Percentiles rank a stretch among this genome's conserved stretches.
These are phyloP conservation scores for Drosophila maculinotata DNA, from an alignment of 2,888 invertebrate species.

Conservation along the genomic window DNA sequence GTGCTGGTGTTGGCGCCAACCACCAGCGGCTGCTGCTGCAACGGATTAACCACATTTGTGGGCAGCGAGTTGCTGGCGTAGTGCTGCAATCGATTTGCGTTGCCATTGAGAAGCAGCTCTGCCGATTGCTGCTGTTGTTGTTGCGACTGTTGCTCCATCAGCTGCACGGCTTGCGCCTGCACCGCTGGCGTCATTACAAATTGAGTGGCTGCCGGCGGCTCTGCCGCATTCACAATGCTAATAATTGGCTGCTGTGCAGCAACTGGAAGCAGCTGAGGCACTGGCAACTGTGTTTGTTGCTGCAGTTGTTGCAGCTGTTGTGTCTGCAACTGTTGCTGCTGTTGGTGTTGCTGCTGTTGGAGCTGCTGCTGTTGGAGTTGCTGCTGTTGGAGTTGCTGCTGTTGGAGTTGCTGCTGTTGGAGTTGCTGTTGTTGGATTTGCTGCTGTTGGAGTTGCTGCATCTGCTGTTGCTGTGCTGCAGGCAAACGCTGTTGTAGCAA, in stretches of 20 bases:
- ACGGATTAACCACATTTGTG: slow-evolving; percentile 90
- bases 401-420: slow-evolving; percentile 24
- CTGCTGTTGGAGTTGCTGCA: slow-evolving; percentile 27
- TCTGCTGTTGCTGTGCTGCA: slow-evolving; percentile 31
- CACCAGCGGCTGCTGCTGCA: slow-evolving; percentile 85
- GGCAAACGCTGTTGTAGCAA: slow-evolving; percentile 53
- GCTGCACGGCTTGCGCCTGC: slow-evolving; percentile 45
- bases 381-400: slow-evolving; percentile 24
- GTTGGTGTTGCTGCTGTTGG: slow-evolving; percentile 14
- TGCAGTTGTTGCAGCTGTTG: too few species aligned
- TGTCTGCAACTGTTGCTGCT: slow-evolving; percentile 28
- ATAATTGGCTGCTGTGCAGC: slow-evolving; percentile 54
- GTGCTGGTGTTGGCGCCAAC: slow-evolving; percentile 73
- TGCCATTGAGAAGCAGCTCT: slow-evolving; percentile 51
- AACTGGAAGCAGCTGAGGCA: slow-evolving; percentile 21
- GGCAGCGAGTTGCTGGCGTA: slow-evolving; percentile 86
- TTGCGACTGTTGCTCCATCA: slow-evolving; percentile 44
- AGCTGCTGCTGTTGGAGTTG: slow-evolving; percentile 33
- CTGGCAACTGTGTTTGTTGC: slow-evolving; percentile 31
- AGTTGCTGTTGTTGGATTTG: slow-evolving; percentile 30
- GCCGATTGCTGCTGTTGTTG: slow-evolving; percentile 43
- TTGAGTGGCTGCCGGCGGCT: slow-evolving; percentile 34
- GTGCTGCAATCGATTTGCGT: slow-evolving; percentile 63
- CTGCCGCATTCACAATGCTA: slow-evolving; percentile 49
- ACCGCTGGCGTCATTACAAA: slow-evolving; percentile 48